phyloP scores from a whole-genome alignment of 2,888 invertebrate genomes.

The Aplocera efformata region DNA sequence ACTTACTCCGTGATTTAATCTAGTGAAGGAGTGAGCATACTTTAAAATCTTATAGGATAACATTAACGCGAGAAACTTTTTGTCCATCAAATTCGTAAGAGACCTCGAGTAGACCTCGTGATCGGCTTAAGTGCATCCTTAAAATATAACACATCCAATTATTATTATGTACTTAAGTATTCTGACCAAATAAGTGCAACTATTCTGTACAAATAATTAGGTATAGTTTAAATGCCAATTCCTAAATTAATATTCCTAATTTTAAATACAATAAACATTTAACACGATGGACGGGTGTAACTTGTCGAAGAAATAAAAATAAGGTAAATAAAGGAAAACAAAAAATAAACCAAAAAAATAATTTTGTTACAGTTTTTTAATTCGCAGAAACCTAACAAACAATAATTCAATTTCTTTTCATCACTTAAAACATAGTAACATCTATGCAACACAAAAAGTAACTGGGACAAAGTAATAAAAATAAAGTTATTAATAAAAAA shows the following conservation, averaged over 20 bases:
- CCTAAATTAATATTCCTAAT: slow-evolving; percentile 72
- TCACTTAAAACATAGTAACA: slow-evolving; percentile 81
- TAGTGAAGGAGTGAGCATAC: slow-evolving; percentile 64
- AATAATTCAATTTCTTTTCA: slow-evolving; percentile 73
- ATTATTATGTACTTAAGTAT: slow-evolving; percentile 52
- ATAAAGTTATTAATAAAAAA: slow-evolving; percentile 55
- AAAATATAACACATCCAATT: slow-evolving; percentile 68
- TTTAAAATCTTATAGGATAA: slow-evolving; percentile 52
- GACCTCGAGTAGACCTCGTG: slow-evolving; percentile 41
- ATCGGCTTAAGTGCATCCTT: slow-evolving; percentile 61
- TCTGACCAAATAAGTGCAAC: slow-evolving; percentile 68
- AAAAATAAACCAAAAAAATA: slow-evolving; percentile 64
- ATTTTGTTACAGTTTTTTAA: slow-evolving; percentile 80
- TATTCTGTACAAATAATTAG: slow-evolving; percentile 58
- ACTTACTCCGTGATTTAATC: slow-evolving; percentile 42
- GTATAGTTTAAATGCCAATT: slow-evolving; percentile 68
- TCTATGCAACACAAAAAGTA: slow-evolving; percentile 81
- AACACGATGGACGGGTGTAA: slow-evolving; percentile 80
- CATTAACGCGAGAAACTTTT: slow-evolving; percentile 61
- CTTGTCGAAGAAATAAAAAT: slow-evolving; percentile 61
- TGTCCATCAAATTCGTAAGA: slow-evolving; percentile 69
- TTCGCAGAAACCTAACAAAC: slow-evolving; percentile 81
- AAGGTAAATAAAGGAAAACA: slow-evolving; percentile 39
- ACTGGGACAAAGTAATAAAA: slow-evolving; percentile 71
- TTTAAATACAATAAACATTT: slow-evolving; percentile 71